phyloP scores from a whole-genome alignment of 1,140 invertebrate species.

The Anoplophora glabripennis region DNA sequence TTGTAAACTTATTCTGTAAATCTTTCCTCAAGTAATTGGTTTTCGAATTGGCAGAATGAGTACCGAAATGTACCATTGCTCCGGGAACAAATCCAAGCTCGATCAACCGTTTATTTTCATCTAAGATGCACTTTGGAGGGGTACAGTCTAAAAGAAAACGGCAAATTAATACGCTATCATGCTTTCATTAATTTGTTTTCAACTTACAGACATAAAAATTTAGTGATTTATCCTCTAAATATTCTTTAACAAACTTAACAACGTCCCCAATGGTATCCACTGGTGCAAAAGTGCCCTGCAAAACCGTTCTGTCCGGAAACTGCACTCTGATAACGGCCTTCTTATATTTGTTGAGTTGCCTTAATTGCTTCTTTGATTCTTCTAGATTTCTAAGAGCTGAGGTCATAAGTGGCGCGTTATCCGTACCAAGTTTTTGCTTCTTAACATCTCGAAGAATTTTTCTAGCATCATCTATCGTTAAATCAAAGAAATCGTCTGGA shows the following conservation, averaged over 20 bases:
- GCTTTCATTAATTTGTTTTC: constrained; percentile 7
- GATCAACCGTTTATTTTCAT: constrained; percentile 56
- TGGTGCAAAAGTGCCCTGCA: constrained; percentile 76
- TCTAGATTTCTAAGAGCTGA: constrained; percentile 60
- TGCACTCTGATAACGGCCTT: constrained; percentile 73
- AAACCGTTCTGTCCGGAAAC: constrained; percentile 75
- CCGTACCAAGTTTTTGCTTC: constrained; percentile 58
- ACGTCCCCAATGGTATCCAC: constrained; percentile 65
- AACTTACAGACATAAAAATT: constrained; percentile 75
- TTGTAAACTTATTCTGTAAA: constrained; percentile 50
- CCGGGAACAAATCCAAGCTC: constrained; percentile 72
- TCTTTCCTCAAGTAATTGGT: constrained; percentile 46
- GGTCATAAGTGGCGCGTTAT: constrained; percentile 66
- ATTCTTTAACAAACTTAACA: constrained; percentile 66
- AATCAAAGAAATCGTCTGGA: constrained; percentile 80
- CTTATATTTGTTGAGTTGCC: constrained; percentile 65
- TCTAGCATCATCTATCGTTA: constrained; percentile 74
- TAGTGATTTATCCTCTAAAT: constrained; percentile 58
- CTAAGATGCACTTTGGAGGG: constrained; percentile 68
- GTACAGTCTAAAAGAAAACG: constrained; percentile 70
- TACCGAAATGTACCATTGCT: constrained; percentile 69
- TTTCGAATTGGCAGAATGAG: constrained; percentile 38
- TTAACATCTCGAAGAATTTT: constrained; percentile 68
- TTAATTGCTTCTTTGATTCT: constrained; percentile 57
- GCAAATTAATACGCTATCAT: not conserved